Evolutionary conservation across 2,113 vertebrate species (phyloP), one percentile per base, ranked within the genome.

Genomic region (Pelodiscus sinensis): DNA sequence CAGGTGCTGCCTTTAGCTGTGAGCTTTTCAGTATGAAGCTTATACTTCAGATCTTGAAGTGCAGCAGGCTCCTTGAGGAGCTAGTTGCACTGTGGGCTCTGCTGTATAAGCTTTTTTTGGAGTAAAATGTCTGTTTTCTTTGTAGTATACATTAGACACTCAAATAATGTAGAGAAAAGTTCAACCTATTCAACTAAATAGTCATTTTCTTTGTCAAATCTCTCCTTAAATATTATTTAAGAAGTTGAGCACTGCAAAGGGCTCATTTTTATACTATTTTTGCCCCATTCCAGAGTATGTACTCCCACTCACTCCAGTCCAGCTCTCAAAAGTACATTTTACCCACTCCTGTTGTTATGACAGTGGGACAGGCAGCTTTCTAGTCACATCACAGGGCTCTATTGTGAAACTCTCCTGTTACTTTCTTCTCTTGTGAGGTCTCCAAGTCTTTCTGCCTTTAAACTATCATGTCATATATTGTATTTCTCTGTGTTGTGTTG

Each of bases 401-500:
- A 8, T n/a, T 65, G 29, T 65, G n/a, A 56, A 68, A 22, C 6
- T 44, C n/a, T 50, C n/a, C 29, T 56, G 12, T 31, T 77, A 35
- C 11, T 22, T 85, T 19, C 29, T 54, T 57, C n/a, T 54, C 16
- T 44, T 44, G 44, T 44, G 44, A 44, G 44, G 44, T 44, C 44
- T 44, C 44, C 19, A 12, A 38, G 7, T 13, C 22, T 82, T 7
- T 7, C 21, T 75, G 16, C 25, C 1, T 0, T 38, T 77, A 57
- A 8, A 12, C 21, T 50, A 75, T 12, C 31, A 54, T 44, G 75
- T 68, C 16, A 25, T 2, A 9, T 51, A 0, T 31, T 2, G 8
- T 0, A 0, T 25, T 58, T 73, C 71, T 44, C 21, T 73, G 35
- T 44, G 68, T 38, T 73, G 9, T 15, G 8, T 29, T 60, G 25